phyloP scores from a whole-genome alignment of 1,140 invertebrate species.

The Conopomorpha cramerella region DNA sequence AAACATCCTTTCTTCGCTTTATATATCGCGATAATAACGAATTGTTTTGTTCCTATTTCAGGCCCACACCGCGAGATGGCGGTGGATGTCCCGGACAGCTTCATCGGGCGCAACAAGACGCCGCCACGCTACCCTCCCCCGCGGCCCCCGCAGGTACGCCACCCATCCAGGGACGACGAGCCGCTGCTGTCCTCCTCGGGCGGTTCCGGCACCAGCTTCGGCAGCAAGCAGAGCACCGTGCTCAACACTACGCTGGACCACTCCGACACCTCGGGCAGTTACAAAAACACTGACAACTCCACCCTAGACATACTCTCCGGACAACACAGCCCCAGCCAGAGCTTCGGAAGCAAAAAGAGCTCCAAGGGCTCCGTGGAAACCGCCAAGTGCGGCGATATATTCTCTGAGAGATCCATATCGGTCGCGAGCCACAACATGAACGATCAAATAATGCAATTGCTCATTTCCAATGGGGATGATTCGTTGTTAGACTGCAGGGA shows the following conservation, averaged over 20 bases:
- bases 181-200: constrained; percentile 35
- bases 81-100: constrained; percentile 95
- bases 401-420: constrained; percentile 32
- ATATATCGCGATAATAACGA: no score
- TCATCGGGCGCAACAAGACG: constrained; percentile 88
- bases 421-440: constrained; percentile 27
- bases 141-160: constrained; percentile 63
- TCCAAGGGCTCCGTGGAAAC: constrained; percentile 56
- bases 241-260: constrained; percentile 29
- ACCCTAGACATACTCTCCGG: constrained; percentile 42
- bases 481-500: constrained; percentile 51
- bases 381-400: constrained; percentile 42
- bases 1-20: no score
- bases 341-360: constrained; percentile 60
- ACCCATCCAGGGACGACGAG: constrained; percentile 42
- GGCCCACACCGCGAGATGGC: constrained; percentile 95
- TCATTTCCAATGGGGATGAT: constrained; percentile 53
- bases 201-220: constrained; percentile 46
- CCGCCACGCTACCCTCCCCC: constrained; percentile 88
- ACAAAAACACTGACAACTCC: constrained; percentile 51
- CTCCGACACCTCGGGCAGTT: constrained; percentile 37
- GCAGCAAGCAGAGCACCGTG: constrained; percentile 45
- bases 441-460: constrained; percentile 50
- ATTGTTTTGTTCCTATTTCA: no score
- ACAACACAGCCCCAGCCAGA: constrained; percentile 53